A percentile compares a stretch with the other conserved stretches of the same genome.
These are phyloP conservation scores for Vimba vimba DNA, from an alignment of 2,113 vertebrate species.

Conservation along the genomic window DNA sequence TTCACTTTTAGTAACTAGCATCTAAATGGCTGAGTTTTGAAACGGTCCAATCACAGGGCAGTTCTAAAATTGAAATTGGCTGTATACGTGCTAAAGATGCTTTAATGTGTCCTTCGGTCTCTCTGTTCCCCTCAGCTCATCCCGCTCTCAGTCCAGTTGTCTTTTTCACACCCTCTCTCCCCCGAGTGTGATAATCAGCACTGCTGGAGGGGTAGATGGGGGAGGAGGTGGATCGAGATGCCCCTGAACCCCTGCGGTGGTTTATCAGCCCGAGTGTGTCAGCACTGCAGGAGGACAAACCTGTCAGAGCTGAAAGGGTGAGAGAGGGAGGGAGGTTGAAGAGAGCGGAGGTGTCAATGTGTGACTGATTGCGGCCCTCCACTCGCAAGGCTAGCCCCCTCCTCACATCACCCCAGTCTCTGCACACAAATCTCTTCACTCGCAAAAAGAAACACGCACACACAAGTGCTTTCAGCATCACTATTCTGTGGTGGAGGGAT, in stretches of 20 bases:
- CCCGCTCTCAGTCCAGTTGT: background rate
- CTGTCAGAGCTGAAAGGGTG: constrained; percentile 42
- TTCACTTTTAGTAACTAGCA: background rate
- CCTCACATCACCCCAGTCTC: background rate
- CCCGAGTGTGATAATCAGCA: constrained; percentile 38
- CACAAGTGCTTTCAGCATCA: constrained; percentile 13
- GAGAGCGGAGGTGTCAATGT: constrained; percentile 56
- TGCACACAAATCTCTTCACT: constrained; percentile 42
- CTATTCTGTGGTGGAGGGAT: background rate
- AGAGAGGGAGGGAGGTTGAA: constrained; percentile 26
- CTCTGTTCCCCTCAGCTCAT: constrained; percentile 22
- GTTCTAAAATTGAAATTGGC: background rate
- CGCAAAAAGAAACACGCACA: background rate
- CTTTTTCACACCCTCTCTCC: constrained; percentile 17
- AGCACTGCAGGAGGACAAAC: constrained; percentile 42
- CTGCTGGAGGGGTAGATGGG: constrained; percentile 30
- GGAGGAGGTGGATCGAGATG: constrained; percentile 13
- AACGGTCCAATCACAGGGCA: background rate
- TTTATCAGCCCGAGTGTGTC: constrained; percentile 45
- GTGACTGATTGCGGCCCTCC: constrained; percentile 73
- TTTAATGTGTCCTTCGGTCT: constrained; percentile 18
- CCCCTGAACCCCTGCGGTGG: constrained; percentile 35
- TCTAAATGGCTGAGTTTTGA: background rate
- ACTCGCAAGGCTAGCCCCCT: constrained; percentile 47
- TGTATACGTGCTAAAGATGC: constrained; percentile 8